A percentile compares a stretch with the other conserved stretches of the same genome.
Evolutionary conservation across 2,797 vertebrate genomes (phyloP).

Genomic region (Scolopax bukidnonensis): DNA sequence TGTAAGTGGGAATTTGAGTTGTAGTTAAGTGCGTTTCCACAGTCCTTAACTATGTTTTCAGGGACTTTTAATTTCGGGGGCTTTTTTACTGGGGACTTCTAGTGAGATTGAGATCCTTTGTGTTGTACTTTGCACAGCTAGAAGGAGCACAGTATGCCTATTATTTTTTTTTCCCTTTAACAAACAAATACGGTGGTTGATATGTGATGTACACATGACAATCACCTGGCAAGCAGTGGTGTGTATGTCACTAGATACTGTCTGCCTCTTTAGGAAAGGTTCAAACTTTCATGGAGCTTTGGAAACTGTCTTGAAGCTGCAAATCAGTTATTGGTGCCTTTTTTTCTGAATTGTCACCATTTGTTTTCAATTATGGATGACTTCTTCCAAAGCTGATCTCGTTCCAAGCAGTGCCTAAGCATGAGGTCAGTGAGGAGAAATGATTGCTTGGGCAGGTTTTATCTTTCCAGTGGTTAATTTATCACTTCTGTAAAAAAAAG

Average conservation of each 20-base stretch:
- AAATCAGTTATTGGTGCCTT: neutral
- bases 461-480: slow-evolving; percentile 56
- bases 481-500: slow-evolving; percentile 53
- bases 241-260: neutral
- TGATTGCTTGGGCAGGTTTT: slow-evolving; percentile 36
- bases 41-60: neutral
- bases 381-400: slow-evolving; percentile 32
- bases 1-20: neutral
- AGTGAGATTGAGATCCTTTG: neutral
- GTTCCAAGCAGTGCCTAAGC: slow-evolving; percentile 41
- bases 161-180: neutral
- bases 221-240: neutral
- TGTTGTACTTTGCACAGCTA: neutral
- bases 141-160: neutral
- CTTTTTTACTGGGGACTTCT: neutral
- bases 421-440: slow-evolving; percentile 46
- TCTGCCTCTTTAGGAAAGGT: neutral
- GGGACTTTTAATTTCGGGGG: neutral
- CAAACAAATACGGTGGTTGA: neutral
- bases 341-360: slow-evolving; percentile 1
- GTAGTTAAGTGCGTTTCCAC: neutral
- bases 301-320: neutral
- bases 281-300: neutral
- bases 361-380: slow-evolving; percentile 53
- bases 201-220: neutral